Conservation (phyloP, 1,140 invertebrate genomes). For the Drosophila kepulauana region DNA sequence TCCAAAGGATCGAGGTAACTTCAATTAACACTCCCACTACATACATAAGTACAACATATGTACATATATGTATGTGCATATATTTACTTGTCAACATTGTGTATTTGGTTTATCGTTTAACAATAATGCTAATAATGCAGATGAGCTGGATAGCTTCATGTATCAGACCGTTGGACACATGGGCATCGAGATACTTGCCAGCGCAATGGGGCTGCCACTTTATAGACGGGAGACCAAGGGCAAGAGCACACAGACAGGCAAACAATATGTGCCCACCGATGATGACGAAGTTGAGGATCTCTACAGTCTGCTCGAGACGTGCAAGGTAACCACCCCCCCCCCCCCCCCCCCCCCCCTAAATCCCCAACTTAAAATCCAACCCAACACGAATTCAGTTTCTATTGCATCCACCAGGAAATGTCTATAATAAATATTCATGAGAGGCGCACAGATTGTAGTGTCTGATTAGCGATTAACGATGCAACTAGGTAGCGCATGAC, state of each 20-base stretch:
- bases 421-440: conserved; percentile 5
- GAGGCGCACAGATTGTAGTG: conserved; percentile 4
- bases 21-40: conserved; percentile 10
- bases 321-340: conserved; percentile 89
- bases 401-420: no score
- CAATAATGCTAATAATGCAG: conserved; percentile 85
- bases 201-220: conserved; percentile 97
- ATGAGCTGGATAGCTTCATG: conserved; percentile 99
- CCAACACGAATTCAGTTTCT: no score
- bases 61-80: background rate
- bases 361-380: no score
- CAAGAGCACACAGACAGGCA: conserved; percentile 90
- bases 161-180: conserved; percentile 99
- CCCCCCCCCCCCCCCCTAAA: no score
- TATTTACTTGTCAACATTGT: background rate
- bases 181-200: conserved; percentile 95
- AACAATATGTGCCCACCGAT: conserved; percentile 93
- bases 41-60: background rate
- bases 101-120: conserved; percentile 39
- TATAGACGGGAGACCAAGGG: conserved; percentile 95
- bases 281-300: conserved; percentile 99
- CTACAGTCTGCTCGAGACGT: conserved; percentile 92
- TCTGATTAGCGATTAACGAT: conserved; percentile 24
- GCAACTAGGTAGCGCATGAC: conserved; percentile 17
- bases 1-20: conserved; percentile 92